Percentiles rank a stretch among this genome's conserved stretches.
Conservation (phyloP, 2,113 vertebrate genomes). For the Orycteropus afer region DNA sequence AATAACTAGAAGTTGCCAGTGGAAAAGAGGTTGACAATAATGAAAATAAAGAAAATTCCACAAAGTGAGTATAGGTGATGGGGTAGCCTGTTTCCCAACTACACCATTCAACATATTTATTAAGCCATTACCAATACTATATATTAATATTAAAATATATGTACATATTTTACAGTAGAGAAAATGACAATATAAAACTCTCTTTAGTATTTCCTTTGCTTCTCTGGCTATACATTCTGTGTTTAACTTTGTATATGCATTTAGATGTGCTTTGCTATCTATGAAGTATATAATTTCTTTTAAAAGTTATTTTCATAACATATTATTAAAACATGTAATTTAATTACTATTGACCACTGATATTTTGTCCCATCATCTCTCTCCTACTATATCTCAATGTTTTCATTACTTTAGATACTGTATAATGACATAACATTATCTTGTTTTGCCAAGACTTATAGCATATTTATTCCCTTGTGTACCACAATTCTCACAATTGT, state of each 20-base stretch:
- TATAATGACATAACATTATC: neutral
- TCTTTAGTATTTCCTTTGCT: neutral
- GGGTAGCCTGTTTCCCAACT: neutral
- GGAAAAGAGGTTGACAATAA: neutral
- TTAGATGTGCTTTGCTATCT: neutral
- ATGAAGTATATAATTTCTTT: neutral
- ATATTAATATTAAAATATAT: neutral
- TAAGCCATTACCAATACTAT: neutral
- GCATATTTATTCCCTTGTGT: neutral
- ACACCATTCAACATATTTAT: neutral
- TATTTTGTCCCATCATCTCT: neutral
- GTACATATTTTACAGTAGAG: neutral
- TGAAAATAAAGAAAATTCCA: neutral
- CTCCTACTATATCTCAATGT: neutral
- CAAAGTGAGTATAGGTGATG: neutral
- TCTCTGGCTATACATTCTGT: neutral
- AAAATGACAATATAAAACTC: neutral
- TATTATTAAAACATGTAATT: conserved; percentile 33
- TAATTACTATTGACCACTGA: neutral
- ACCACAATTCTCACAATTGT: neutral
- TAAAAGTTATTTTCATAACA: neutral
- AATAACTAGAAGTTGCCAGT: neutral
- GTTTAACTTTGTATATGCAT: neutral
- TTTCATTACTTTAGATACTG: neutral
- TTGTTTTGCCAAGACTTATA: neutral